A percentile compares a stretch with the other conserved stretches of the same genome.
phyloP scores from a whole-genome alignment of 2,888 invertebrate species.

The Standfussiana lucernea region DNA sequence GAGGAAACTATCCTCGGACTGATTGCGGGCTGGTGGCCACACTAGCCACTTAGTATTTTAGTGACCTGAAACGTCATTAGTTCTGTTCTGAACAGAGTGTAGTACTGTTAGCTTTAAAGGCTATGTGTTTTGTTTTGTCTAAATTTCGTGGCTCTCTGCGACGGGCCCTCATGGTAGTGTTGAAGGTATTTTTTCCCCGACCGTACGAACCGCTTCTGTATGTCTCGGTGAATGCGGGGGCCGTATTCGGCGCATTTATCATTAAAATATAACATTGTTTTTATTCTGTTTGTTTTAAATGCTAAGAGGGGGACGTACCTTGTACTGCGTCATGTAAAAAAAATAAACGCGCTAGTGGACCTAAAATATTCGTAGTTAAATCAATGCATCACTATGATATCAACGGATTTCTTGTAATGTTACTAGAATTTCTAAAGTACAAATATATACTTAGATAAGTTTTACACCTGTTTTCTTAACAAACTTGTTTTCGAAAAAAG shows the following conservation, averaged over 20 bases:
- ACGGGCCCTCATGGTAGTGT: conserved; percentile 13
- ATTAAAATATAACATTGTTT: conserved; percentile 70
- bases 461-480: conserved; percentile 44
- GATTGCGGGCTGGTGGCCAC: conserved; percentile 26
- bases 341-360: conserved; percentile 55
- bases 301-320: conserved; percentile 36
- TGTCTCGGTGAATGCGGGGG: conserved; percentile 69
- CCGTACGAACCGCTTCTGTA: conserved; percentile 69
- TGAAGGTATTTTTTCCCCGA: conserved; percentile 72
- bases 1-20: conserved; percentile 66
- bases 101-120: conserved; percentile 59
- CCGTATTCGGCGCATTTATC: conserved; percentile 79
- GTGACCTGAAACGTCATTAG: conserved; percentile 62
- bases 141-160: conserved; percentile 33
- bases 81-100: conserved; percentile 59
- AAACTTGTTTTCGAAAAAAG: conserved; percentile 27
- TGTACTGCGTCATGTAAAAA: conserved; percentile 43
- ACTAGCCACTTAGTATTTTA: conserved; percentile 47
- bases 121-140: conserved; percentile 41
- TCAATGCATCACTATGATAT: conserved; percentile 47
- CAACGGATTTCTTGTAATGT: conserved; percentile 36
- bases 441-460: conserved; percentile 60
- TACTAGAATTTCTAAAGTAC: conserved; percentile 58
- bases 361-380: conserved; percentile 47
- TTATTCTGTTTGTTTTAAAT: conserved; percentile 65